Percentiles rank a stretch among this genome's conserved stretches.
phyloP scores from a whole-genome alignment of 2,797 vertebrate species.

The Holocentrus rufus region DNA sequence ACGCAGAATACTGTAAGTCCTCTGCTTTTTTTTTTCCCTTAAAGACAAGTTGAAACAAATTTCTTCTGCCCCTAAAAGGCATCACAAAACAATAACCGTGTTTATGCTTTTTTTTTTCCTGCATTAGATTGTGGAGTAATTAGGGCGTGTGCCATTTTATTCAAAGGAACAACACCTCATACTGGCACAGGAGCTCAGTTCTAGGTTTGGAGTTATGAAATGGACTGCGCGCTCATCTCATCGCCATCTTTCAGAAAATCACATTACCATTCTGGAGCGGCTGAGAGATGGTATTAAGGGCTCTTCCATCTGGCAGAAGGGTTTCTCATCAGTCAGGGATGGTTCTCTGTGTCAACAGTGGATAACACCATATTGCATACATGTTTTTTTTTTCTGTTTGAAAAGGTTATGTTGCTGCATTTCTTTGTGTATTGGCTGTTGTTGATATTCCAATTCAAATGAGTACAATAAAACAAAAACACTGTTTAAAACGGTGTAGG shows the following conservation, averaged over 20 bases:
- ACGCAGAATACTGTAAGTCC: conserved; percentile 16
- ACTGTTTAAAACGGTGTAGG: conserved; percentile 23
- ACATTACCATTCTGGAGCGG: conserved; percentile 37
- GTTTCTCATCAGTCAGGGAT: conserved; percentile 21
- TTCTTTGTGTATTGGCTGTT: background rate
- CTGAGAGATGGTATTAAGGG: conserved; percentile 42
- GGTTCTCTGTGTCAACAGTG: conserved; percentile 19
- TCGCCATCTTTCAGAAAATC: conserved; percentile 42
- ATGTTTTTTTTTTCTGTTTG: conserved; percentile 25
- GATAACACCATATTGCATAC: conserved; percentile 20
- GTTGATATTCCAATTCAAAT: background rate
- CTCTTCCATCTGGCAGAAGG: conserved; percentile 38
- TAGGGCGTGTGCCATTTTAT: conserved; percentile 37
- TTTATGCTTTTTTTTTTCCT: conserved; percentile 8
- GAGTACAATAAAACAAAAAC: conserved; percentile 1
- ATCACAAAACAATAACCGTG: conserved; percentile 15
- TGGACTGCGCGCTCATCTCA: conserved; percentile 26
- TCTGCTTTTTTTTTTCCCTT: conserved; percentile 21
- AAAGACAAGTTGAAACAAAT: conserved; percentile 16
- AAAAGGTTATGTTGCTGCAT: background rate
- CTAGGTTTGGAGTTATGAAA: conserved; percentile 33
- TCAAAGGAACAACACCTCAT: conserved; percentile 30
- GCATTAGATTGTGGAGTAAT: conserved; percentile 14
- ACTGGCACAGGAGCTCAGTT: background rate
- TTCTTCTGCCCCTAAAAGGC: background rate